A percentile compares a stretch with the other conserved stretches of the same genome.
Evolutionary conservation across 2,797 vertebrate genomes (phyloP).

Genomic region (Sebastes hopkinsi): DNA sequence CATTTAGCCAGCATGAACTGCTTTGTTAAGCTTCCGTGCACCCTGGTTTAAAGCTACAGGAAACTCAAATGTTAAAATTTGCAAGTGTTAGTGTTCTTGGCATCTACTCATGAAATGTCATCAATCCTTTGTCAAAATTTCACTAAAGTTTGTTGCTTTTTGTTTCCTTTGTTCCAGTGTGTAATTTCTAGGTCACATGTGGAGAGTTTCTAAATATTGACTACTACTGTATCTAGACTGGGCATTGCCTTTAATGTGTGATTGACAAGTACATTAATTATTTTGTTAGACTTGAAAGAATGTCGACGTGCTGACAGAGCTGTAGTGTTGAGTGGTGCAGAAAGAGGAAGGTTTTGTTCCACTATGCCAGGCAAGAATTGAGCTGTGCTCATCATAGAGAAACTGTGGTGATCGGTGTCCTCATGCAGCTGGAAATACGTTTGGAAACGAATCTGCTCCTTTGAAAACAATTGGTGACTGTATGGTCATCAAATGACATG

Average conservation of each 20-base stretch:
- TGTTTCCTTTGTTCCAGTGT: conserved; percentile 16
- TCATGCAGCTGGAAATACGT: not conserved
- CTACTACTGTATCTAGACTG: not conserved
- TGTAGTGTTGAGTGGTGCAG: conserved; percentile 4
- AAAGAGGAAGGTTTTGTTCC: conserved; percentile 31
- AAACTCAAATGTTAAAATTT: not conserved
- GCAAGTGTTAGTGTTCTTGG: not conserved
- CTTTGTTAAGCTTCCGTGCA: conserved; percentile 25
- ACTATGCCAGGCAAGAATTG: conserved; percentile 22
- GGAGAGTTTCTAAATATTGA: conserved; percentile 21
- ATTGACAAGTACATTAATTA: conserved; percentile 45
- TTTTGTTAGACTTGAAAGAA: conserved; percentile 41
- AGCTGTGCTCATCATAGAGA: conserved; percentile 12
- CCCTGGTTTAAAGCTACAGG: not conserved
- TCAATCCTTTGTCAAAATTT: not conserved
- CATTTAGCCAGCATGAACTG: conserved; percentile 19
- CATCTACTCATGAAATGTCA: not conserved
- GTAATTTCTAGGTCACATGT: conserved; percentile 6
- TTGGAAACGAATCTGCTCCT: not conserved
- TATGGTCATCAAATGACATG: not conserved
- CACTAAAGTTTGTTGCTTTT: not conserved
- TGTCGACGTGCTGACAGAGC: conserved; percentile 21
- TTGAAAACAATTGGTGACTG: not conserved
- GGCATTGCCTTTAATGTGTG: conserved; percentile 8
- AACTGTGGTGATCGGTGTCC: conserved; percentile 7